Conservation (phyloP, 2,888 invertebrate genomes). For the Malachius bipustulatus region DNA sequence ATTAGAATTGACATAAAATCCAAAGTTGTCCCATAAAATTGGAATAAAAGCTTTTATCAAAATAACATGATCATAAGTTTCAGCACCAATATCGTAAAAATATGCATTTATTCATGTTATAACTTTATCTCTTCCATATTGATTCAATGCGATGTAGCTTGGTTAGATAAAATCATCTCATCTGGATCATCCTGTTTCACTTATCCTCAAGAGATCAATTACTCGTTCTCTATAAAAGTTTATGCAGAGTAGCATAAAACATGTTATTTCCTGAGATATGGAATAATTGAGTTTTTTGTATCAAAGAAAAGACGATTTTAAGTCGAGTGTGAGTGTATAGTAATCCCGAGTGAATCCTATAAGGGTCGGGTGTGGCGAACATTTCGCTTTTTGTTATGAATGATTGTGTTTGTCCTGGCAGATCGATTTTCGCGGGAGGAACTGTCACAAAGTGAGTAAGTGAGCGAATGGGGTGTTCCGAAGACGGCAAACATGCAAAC, state of each 20-base stretch:
- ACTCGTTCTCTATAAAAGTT: too few species aligned
- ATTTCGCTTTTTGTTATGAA: conserved; percentile 3
- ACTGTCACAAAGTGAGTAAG: conserved; percentile 3
- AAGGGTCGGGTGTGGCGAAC: not conserved
- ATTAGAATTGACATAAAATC: too few species aligned
- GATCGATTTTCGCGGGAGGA: conserved; percentile 1
- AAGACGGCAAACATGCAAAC: conserved; percentile 1
- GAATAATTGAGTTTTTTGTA: too few species aligned
- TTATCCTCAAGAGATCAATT: too few species aligned
- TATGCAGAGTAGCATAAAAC: not conserved
- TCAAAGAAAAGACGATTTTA: too few species aligned
- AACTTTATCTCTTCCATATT: conserved; percentile 1
- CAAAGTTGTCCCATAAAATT: too few species aligned
- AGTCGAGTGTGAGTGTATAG: too few species aligned
- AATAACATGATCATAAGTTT: not conserved
- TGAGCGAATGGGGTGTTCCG: conserved; percentile 2
- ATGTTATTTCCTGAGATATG: not conserved
- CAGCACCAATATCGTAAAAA: not conserved
- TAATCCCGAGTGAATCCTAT: too few species aligned
- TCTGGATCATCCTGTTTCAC: too few species aligned
- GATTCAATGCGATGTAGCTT: not conserved
- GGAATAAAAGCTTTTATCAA: too few species aligned
- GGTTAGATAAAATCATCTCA: too few species aligned
- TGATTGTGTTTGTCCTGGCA: conserved; percentile 2
- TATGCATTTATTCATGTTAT: conserved; percentile 1